Base-by-base conservation (phyloP, 2,888 invertebrate genomes). In the Morpho helenor region DNA sequence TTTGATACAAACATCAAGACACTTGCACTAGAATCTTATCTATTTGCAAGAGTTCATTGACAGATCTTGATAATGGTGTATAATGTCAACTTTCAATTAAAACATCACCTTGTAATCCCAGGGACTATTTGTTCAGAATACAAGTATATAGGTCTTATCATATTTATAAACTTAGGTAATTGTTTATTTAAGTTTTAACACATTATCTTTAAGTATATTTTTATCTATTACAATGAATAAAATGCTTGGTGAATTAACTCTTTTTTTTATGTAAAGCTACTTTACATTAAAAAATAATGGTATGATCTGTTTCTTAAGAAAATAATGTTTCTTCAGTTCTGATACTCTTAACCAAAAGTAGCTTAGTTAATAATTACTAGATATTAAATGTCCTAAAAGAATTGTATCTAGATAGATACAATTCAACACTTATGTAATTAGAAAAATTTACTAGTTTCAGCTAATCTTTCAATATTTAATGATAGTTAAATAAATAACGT, bases 21-120 rank as follows among this genome's bases (percentile, higher is more conserved):
- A 62, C 62, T 60, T 56, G 52, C 42, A 53, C 51, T 39, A 45
- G 55, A 62, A 66, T 62, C 64, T 66, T 68, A 66, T 65, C 67
- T 62, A 57, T 66, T 60, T 59, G 61, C 62, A 67, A 66, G 55
- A 65, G 67, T 62, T 67, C 67, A 67, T 65, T 66, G 68, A 68
- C 67, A 66, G 59, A 64, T 66, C 57, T 61, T 59, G 60, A 63
- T 61, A 59, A 58, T 61, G 50, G 48, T 57, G 39, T 46, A 48
- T 52, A 59, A 53, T 56, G 48, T 55, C 53, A 61, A 57, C 47
- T 52, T 52, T 59, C 49, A 49, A 52, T 61, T 58, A 47, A 49
- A 59, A 53, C 50, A 53, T 45, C 45, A 61, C 55, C 52, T 59
- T 59, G 44, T 49, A 44, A 54, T 49, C 52, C 52, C 40, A 46